phyloP scores from a whole-genome alignment of 2,888 invertebrate genomes.

The Salpingus planirostris region DNA sequence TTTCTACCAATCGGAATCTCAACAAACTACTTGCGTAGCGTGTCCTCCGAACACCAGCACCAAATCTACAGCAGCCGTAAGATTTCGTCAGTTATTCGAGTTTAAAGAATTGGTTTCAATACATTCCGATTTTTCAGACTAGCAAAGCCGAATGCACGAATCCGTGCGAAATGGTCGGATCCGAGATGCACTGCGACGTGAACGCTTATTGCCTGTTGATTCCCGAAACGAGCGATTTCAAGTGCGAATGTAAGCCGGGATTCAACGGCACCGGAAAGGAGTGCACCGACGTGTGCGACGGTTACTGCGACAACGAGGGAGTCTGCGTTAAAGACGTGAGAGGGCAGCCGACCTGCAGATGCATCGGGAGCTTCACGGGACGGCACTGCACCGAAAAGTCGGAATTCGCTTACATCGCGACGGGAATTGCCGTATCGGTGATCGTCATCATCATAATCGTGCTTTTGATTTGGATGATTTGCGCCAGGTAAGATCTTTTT shows the following conservation, averaged over 20 bases:
- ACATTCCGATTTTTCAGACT: conserved; percentile 55
- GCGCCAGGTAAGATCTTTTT: conserved; percentile 58
- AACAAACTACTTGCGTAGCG: conserved; percentile 76
- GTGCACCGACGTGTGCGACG: conserved; percentile 75
- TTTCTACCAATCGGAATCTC: conserved; percentile 81
- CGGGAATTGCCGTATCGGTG: conserved; percentile 90
- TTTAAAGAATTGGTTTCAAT: too few species aligned
- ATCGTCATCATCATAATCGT: conserved; percentile 88
- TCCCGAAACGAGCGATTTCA: conserved; percentile 74
- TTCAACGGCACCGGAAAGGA: conserved; percentile 80
- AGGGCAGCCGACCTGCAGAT: conserved; percentile 80
- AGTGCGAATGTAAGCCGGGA: conserved; percentile 88
- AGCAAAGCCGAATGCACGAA: conserved; percentile 79
- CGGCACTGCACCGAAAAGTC: conserved; percentile 83
- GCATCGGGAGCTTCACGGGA: conserved; percentile 87
- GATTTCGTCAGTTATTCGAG: too few species aligned
- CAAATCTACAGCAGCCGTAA: conserved; percentile 68
- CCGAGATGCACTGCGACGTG: conserved; percentile 75
- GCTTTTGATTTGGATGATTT: conserved; percentile 94
- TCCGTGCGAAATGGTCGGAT: conserved; percentile 77
- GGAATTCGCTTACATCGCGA: conserved; percentile 92
- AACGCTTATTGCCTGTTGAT: conserved; percentile 82
- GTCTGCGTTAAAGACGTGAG: conserved; percentile 74
- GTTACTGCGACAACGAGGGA: conserved; percentile 85
- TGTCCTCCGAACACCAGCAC: conserved; percentile 91